A percentile compares a stretch with the other conserved stretches of the same genome.
phyloP scores from a whole-genome alignment of 2,888 invertebrate species.

The Amiota communis region DNA sequence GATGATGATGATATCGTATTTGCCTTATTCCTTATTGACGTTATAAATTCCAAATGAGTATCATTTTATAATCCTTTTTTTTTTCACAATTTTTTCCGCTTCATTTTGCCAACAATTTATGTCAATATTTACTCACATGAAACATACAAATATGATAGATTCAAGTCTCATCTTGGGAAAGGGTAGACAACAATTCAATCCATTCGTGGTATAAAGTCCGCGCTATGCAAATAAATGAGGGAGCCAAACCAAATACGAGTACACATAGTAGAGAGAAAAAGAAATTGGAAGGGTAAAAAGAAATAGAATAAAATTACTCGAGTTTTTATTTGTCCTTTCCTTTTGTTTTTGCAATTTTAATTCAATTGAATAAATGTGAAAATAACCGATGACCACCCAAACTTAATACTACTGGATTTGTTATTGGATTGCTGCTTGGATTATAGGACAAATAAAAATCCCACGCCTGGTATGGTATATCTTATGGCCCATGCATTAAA shows the following conservation, averaged over 20 bases:
- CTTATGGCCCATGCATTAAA: constrained; percentile 21
- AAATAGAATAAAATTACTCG: background rate
- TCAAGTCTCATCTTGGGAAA: background rate
- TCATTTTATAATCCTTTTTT: background rate
- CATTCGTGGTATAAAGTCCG: background rate
- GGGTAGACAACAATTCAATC: constrained; percentile 1
- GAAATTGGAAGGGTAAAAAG: background rate
- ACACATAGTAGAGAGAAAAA: background rate
- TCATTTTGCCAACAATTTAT: constrained; percentile 18
- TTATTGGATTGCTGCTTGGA: too few species aligned
- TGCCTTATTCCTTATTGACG: constrained; percentile 20
- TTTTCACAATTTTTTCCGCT: constrained; percentile 10
- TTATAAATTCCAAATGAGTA: constrained; percentile 27
- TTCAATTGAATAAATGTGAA: constrained; percentile 67
- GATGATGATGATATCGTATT: too few species aligned
- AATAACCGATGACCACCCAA: constrained; percentile 55
- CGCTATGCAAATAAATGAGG: constrained; percentile 5
- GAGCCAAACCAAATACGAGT: background rate
- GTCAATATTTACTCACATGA: constrained; percentile 29
- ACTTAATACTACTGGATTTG: too few species aligned
- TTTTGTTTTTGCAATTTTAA: constrained; percentile 59
- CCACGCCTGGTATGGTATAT: constrained; percentile 12
- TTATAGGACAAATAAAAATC: constrained; percentile 34
- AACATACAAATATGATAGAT: background rate
- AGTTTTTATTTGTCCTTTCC: constrained; percentile 33